Evolutionary conservation across 2,113 vertebrate species (phyloP).

Genomic region (Albula goreensis): DNA sequence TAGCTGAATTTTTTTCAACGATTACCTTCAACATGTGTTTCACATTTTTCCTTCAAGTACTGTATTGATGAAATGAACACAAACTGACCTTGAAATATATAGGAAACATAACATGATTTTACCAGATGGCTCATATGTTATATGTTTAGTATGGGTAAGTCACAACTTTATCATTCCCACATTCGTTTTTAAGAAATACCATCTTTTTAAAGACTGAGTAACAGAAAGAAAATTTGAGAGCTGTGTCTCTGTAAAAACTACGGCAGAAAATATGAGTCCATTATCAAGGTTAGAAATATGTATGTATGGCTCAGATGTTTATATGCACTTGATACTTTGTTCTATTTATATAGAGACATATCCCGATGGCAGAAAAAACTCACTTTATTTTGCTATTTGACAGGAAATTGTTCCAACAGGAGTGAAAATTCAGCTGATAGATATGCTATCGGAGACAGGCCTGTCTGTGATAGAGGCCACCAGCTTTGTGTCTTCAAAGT

Average conservation of each 20-base stretch:
- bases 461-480: conserved; percentile 89
- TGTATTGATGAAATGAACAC: conserved; percentile 37
- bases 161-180: conserved; percentile 49
- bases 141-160: conserved; percentile 31
- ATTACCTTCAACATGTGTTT: conserved; percentile 59
- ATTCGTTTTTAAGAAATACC: conserved; percentile 23
- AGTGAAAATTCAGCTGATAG: conserved; percentile 88
- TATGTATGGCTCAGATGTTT: conserved; percentile 9
- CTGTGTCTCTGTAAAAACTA: background rate
- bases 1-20: conserved; percentile 39
- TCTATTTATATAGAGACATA: conserved; percentile 39
- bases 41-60: conserved; percentile 59
- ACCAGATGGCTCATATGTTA: conserved; percentile 48
- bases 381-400: conserved; percentile 45
- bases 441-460: conserved; percentile 87
- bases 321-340: conserved; percentile 12
- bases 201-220: conserved; percentile 39
- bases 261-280: conserved; percentile 15
- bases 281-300: conserved; percentile 12
- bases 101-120: conserved; percentile 53
- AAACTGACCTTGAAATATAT: conserved; percentile 49
- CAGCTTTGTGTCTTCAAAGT: conserved; percentile 93
- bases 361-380: conserved; percentile 36
- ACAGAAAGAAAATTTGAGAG: conserved; percentile 31
- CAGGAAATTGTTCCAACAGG: conserved; percentile 87